These are phyloP conservation scores for Prinia subflava DNA, from an alignment of 2,113 vertebrate species.

Conservation along the genomic window DNA sequence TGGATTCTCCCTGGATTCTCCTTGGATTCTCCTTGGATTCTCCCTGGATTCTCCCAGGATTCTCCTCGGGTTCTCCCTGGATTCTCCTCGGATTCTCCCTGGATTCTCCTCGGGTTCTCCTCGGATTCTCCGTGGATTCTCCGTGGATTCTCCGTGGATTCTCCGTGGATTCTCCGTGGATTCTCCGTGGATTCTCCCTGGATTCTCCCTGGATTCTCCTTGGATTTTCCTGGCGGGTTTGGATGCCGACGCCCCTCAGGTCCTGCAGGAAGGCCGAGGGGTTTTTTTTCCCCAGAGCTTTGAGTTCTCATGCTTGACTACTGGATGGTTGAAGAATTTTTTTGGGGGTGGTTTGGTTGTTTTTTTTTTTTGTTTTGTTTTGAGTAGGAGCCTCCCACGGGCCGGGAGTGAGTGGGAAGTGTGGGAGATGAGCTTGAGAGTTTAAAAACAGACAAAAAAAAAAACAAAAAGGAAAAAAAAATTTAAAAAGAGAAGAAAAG, in stretches of 20 bases:
- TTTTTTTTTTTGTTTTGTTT: background rate
- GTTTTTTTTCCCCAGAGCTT: background rate
- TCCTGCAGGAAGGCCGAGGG: background rate
- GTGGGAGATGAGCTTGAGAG: background rate
- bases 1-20: no score
- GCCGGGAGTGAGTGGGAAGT: background rate
- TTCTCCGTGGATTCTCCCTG: no score
- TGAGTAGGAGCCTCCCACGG: background rate
- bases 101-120: no score
- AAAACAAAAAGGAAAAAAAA: background rate
- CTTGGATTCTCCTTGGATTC: no score
- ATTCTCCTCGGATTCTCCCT: no score
- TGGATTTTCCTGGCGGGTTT: background rate
- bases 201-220: no score
- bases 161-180: no score
- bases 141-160: no score
- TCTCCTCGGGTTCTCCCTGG: no score
- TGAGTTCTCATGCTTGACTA: slow-evolving; percentile 35
- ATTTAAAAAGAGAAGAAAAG: background rate
- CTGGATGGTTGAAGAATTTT: slow-evolving; percentile 1
- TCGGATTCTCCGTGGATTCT: no score
- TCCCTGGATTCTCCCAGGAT: background rate
- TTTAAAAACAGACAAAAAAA: background rate
- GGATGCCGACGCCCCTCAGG: background rate
- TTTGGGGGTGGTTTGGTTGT: background rate